Percentiles rank a stretch among this genome's conserved stretches.
Conservation (phyloP, 2,888 invertebrate species). For the Scaptomyza cyrtandrae region DNA sequence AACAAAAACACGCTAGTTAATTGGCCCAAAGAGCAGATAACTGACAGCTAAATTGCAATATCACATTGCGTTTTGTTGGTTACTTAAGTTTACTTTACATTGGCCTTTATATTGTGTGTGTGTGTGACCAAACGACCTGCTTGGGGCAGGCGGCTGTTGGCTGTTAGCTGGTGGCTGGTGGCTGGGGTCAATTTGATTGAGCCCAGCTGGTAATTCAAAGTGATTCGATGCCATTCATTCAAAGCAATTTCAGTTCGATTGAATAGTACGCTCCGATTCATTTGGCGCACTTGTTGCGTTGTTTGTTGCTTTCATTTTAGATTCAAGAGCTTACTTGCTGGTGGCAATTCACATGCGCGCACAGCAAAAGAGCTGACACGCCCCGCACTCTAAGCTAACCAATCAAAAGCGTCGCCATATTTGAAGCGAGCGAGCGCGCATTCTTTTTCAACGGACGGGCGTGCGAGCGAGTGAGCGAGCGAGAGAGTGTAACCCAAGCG, state of each 20-base stretch:
- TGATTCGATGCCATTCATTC: conserved; percentile 55
- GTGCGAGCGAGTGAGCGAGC: no score
- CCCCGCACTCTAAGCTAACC: conserved; percentile 46
- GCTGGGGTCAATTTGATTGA: conserved; percentile 52
- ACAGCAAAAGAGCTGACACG: conserved; percentile 28
- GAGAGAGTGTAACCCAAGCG: conserved; percentile 18
- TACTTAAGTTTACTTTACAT: conserved; percentile 57
- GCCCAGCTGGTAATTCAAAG: conserved; percentile 59
- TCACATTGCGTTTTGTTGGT: conserved; percentile 74
- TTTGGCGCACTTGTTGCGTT: conserved; percentile 66
- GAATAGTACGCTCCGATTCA: conserved; percentile 35
- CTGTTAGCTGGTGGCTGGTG: conserved; percentile 12
- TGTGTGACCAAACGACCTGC: conserved; percentile 17
- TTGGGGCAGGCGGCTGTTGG: conserved; percentile 22
- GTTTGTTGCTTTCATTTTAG: conserved; percentile 66
- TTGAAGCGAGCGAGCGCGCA: conserved; percentile 67
- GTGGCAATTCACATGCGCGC: conserved; percentile 43
- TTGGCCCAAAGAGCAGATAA: conserved; percentile 77
- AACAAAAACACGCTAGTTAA: conserved; percentile 63
- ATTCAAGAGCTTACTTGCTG: conserved; percentile 44
- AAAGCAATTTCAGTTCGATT: conserved; percentile 44
- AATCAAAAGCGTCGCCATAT: conserved; percentile 70
- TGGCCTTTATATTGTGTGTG: conserved; percentile 41
- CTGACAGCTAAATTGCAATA: conserved; percentile 79
- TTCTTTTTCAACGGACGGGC: neutral